Evolutionary conservation across 2,888 invertebrate genomes (phyloP).

Genomic region (Prionchulus punctatus): DNA sequence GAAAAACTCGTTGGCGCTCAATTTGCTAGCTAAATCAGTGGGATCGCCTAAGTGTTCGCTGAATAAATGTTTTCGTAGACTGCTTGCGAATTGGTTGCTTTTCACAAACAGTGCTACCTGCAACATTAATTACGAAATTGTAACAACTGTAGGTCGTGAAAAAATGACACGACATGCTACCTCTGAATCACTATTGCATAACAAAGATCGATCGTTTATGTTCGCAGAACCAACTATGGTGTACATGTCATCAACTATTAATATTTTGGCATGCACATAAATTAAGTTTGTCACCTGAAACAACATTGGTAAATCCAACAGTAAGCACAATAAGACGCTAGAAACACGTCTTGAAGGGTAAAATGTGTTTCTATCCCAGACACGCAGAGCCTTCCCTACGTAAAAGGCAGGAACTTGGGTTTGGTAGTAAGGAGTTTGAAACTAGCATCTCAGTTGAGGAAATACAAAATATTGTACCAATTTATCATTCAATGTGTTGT

Average conservation of each 20-base stretch:
- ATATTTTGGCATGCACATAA: constrained; percentile 89
- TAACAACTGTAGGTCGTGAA: no score
- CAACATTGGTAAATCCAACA: no score
- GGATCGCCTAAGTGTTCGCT: constrained; percentile 73
- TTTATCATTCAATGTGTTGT: constrained; percentile 34
- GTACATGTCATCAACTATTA: constrained; percentile 76
- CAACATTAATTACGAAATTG: no score
- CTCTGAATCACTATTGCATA: constrained; percentile 85
- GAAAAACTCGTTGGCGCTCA: background rate
- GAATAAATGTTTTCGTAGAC: constrained; percentile 65
- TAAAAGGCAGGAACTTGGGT: no score
- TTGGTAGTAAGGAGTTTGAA: no score
- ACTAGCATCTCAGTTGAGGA: no score
- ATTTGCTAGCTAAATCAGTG: constrained; percentile 30
- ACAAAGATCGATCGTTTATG: constrained; percentile 85
- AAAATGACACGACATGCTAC: no score
- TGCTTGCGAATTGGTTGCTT: constrained; percentile 51
- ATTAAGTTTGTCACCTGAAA: constrained; percentile 66
- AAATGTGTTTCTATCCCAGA: no score
- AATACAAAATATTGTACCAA: constrained; percentile 23
- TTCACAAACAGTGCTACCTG: constrained; percentile 51
- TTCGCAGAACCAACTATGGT: constrained; percentile 94
- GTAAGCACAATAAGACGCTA: background rate
- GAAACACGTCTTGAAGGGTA: background rate
- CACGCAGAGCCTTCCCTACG: no score